Percentiles rank a stretch among this genome's conserved stretches.
These are phyloP conservation scores for Psophia crepitans DNA, from an alignment of 2,113 vertebrate species.

Conservation along the genomic window DNA sequence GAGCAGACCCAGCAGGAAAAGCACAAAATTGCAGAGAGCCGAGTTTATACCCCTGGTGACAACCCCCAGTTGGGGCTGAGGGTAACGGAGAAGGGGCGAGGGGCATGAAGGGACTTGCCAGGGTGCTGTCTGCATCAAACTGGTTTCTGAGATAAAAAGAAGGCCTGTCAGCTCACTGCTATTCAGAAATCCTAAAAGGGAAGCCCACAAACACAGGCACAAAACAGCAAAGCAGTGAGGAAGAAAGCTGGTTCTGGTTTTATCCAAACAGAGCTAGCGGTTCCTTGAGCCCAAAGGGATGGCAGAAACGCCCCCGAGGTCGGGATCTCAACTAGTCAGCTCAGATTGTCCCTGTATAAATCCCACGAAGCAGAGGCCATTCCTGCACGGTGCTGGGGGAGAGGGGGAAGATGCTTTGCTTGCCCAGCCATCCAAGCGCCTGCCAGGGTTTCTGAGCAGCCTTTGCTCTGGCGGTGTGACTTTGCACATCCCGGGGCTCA, in stretches of 20 bases:
- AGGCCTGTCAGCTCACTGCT: not conserved
- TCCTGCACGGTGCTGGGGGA: not conserved
- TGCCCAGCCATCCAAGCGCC: not conserved
- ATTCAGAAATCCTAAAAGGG: not conserved
- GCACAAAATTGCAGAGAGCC: rapidly evolving
- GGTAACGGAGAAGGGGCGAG: not conserved
- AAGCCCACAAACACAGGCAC: not conserved
- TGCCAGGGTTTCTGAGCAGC: not conserved
- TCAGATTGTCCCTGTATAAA: not conserved
- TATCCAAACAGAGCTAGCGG: not conserved
- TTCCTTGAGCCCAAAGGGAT: not conserved
- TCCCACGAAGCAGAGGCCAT: not conserved
- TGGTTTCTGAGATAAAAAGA: not conserved
- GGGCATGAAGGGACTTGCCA: not conserved
- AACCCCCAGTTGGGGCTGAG: rapidly evolving
- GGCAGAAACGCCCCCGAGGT: rapidly evolving
- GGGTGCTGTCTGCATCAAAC: not conserved
- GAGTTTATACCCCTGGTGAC: not conserved
- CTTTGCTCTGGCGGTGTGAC: not conserved
- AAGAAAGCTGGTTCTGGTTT: not conserved
- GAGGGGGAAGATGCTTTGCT: not conserved
- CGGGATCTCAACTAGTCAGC: not conserved
- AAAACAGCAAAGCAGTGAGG: not conserved
- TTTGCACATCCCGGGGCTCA: not conserved
- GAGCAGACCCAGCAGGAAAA: not conserved